Evolutionary conservation across 2,888 invertebrate species (phyloP).

Genomic region (Athrips mouffetella): DNA sequence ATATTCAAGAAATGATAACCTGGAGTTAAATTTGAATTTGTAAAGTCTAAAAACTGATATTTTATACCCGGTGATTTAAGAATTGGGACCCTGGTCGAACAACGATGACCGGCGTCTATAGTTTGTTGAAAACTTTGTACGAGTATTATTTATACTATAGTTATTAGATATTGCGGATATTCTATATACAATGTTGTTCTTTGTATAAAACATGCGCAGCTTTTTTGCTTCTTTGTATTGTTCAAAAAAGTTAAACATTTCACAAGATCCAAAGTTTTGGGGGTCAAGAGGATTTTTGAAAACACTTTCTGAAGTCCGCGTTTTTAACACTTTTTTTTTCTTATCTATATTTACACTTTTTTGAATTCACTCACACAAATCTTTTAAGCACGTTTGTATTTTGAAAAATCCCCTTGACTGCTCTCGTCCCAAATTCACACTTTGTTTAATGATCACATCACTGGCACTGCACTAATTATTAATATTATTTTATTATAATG

Average conservation of each 20-base stretch:
- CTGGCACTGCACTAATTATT: constrained; percentile 27
- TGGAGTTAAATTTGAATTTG: too few species aligned
- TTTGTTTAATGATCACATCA: constrained; percentile 25
- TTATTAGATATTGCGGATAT: too few species aligned
- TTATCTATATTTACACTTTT: not conserved
- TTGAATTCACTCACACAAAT: not conserved
- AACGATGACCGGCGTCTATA: too few species aligned
- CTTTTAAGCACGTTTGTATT: not conserved
- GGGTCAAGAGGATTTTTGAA: constrained; percentile 1
- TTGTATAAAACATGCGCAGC: too few species aligned
- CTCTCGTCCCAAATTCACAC: constrained; percentile 9
- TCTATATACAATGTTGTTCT: too few species aligned
- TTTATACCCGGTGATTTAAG: too few species aligned
- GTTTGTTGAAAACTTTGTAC: too few species aligned
- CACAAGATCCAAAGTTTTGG: not conserved
- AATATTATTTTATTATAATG: constrained; percentile 23
- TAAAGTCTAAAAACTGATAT: too few species aligned
- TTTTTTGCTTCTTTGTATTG: not conserved
- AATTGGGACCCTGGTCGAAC: too few species aligned
- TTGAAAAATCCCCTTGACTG: constrained; percentile 11
- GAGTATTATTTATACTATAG: too few species aligned
- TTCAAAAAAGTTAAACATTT: not conserved
- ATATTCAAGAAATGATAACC: too few species aligned
- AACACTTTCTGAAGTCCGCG: not conserved
- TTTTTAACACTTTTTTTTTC: not conserved